These are phyloP conservation scores for Andrena hattorfiana DNA, from an alignment of 2,888 invertebrate species.

Conservation along the genomic window DNA sequence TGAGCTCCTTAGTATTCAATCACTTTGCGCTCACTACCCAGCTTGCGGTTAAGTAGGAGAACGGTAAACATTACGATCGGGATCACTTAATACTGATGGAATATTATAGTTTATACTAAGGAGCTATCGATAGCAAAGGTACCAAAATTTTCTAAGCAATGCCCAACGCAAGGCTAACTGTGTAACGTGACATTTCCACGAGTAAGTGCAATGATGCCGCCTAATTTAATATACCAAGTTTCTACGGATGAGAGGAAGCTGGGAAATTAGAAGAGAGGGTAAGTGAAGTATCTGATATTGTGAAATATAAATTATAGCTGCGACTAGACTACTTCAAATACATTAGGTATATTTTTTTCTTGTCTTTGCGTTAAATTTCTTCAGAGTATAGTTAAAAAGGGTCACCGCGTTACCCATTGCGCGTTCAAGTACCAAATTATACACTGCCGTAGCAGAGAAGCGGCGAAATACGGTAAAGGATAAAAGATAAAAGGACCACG, in stretches of 20 bases:
- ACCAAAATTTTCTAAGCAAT: not conserved
- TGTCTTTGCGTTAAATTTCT: not conserved
- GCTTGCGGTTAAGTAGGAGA: not conserved
- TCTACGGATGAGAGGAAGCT: not conserved
- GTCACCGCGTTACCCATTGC: too few relatives aligned
- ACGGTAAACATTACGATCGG: too few relatives aligned
- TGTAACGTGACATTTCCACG: too few relatives aligned
- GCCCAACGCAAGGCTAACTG: too few relatives aligned
- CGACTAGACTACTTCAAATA: not conserved
- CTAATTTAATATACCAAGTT: not conserved
- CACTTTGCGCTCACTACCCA: not conserved
- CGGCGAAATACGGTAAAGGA: too few relatives aligned
- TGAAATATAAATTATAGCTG: not conserved
- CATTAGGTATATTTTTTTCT: not conserved
- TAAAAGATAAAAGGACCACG: too few relatives aligned
- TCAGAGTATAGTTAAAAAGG: not conserved
- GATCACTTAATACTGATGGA: too few relatives aligned
- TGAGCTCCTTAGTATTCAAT: not conserved
- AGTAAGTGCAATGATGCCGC: too few relatives aligned
- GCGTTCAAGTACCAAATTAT: too few relatives aligned
- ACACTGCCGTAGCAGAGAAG: too few relatives aligned
- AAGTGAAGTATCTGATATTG: constrained; percentile 1
- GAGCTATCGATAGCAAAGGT: too few relatives aligned
- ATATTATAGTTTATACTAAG: too few relatives aligned
- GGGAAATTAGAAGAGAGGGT: not conserved